phyloP scores from a whole-genome alignment of 2,888 invertebrate species.

The Hirtodrosophila histrioides region DNA sequence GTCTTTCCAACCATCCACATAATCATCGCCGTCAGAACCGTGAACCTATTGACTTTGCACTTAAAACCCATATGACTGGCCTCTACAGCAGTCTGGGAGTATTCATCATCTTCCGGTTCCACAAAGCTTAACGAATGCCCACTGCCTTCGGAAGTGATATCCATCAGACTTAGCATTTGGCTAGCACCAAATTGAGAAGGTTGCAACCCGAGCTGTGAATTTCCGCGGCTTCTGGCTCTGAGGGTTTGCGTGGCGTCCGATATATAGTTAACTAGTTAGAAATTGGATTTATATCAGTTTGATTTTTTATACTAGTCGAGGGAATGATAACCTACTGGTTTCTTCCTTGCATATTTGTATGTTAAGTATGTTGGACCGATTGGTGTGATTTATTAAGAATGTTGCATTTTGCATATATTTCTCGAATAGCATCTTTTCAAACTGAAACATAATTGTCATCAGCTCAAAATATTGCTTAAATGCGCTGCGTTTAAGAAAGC shows the following conservation, averaged over 20 bases:
- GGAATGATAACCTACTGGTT: constrained; percentile 56
- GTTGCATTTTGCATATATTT: constrained; percentile 89
- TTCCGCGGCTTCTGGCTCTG: constrained; percentile 37
- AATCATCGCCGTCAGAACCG: constrained; percentile 81
- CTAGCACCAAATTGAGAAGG: constrained; percentile 12
- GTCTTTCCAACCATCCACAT: constrained; percentile 83
- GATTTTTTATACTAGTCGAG: background rate
- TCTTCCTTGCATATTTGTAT: constrained; percentile 85
- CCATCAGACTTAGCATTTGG: constrained; percentile 19
- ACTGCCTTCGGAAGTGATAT: constrained; percentile 27
- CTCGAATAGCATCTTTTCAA: constrained; percentile 89
- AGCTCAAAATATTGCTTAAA: constrained; percentile 91
- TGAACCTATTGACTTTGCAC: constrained; percentile 81
- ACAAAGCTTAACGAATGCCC: background rate
- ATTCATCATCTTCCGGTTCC: constrained; percentile 9
- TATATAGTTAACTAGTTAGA: constrained; percentile 69
- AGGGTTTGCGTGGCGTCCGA: constrained; percentile 68
- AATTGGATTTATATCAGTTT: background rate
- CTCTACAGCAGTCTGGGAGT: constrained; percentile 11
- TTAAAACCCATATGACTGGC: constrained; percentile 55
- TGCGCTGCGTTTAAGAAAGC: constrained; percentile 90
- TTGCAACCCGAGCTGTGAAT: background rate
- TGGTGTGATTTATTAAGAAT: constrained; percentile 87
- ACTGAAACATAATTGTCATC: constrained; percentile 90
- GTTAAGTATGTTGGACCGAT: constrained; percentile 89